Evolutionary conservation across 2,888 invertebrate species (phyloP).

Genomic region (Sinelater perroti): DNA sequence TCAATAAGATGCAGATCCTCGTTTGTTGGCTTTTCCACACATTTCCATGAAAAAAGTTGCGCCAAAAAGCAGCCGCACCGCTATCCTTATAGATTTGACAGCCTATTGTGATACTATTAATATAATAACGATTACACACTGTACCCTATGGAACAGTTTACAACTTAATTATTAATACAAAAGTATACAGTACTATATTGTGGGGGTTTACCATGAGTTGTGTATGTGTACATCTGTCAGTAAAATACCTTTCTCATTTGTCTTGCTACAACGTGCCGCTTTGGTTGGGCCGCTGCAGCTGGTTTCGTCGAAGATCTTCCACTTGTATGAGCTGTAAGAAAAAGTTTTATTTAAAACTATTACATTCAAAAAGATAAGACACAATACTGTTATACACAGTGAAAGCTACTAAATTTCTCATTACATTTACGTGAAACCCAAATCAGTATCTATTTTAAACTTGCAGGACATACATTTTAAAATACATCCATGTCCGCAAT

Average conservation of each 20-base stretch:
- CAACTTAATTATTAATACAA: constrained; percentile 36
- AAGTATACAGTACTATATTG: constrained; percentile 38
- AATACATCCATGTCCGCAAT: too few relatives aligned
- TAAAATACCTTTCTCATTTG: constrained; percentile 5
- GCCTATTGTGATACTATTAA: constrained; percentile 16
- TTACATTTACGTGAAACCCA: too few relatives aligned
- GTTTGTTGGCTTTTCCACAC: too few relatives aligned
- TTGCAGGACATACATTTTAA: too few relatives aligned
- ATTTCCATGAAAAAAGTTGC: too few relatives aligned
- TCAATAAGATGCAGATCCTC: too few relatives aligned
- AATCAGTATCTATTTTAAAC: too few relatives aligned
- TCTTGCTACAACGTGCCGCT: constrained; percentile 54
- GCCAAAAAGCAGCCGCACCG: too few relatives aligned
- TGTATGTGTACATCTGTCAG: constrained; percentile 23
- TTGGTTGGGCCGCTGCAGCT: constrained; percentile 50
- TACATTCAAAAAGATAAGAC: constrained; percentile 3
- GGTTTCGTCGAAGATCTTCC: constrained; percentile 66
- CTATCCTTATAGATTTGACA: constrained; percentile 26
- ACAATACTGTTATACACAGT: too few relatives aligned
- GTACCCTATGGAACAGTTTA: constrained; percentile 28
- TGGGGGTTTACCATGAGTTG: constrained; percentile 28
- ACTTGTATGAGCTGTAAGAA: constrained; percentile 71
- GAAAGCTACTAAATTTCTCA: too few relatives aligned
- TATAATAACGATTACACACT: constrained; percentile 5
- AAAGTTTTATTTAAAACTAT: too few relatives aligned